These are phyloP conservation scores for Phyllopteryx taeniolatus DNA, from an alignment of 2,113 vertebrate species.

Conservation along the genomic window DNA sequence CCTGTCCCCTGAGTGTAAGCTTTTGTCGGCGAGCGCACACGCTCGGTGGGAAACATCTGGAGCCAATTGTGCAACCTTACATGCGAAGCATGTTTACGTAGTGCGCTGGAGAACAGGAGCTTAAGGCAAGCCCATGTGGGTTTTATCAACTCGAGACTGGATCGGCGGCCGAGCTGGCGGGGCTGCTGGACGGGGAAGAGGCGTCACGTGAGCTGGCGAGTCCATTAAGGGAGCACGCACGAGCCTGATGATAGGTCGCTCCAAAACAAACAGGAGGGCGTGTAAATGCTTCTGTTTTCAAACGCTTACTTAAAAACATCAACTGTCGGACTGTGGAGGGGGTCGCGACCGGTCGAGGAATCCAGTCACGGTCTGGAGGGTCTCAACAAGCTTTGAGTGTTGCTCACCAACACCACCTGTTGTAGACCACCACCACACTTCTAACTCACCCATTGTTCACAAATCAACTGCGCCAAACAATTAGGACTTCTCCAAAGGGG, in stretches of 20 bases:
- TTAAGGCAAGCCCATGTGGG: slow-evolving; percentile 18
- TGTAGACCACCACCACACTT: background rate
- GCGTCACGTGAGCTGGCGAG: slow-evolving; percentile 6
- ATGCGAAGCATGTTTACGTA: slow-evolving; percentile 23
- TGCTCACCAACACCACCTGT: slow-evolving; percentile 4
- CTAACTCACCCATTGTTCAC: slow-evolving; percentile 9
- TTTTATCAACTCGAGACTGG: slow-evolving; percentile 36
- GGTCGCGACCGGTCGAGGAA: slow-evolving; percentile 14
- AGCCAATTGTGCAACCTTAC: slow-evolving; percentile 30
- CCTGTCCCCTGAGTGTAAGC: slow-evolving; percentile 13
- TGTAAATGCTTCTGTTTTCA: background rate
- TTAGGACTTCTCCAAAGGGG: slow-evolving; percentile 3
- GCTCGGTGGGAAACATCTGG: slow-evolving; percentile 53
- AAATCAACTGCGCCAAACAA: slow-evolving; percentile 19
- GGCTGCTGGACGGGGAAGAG: slow-evolving; percentile 19
- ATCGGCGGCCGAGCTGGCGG: slow-evolving; percentile 13
- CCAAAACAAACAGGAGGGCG: slow-evolving; percentile 15
- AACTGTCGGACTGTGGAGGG: background rate
- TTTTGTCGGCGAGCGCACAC: background rate
- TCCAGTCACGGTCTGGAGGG: slow-evolving; percentile 22
- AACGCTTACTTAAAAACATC: slow-evolving; percentile 1
- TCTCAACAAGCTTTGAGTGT: slow-evolving; percentile 38
- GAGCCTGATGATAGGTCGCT: background rate
- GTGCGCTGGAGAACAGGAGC: slow-evolving; percentile 24
- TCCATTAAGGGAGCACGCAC: slow-evolving; percentile 7